A percentile compares a stretch with the other conserved stretches of the same genome.
These are phyloP conservation scores for Enhydra lutris DNA, from an alignment of 2,113 vertebrate species.

Conservation along the genomic window DNA sequence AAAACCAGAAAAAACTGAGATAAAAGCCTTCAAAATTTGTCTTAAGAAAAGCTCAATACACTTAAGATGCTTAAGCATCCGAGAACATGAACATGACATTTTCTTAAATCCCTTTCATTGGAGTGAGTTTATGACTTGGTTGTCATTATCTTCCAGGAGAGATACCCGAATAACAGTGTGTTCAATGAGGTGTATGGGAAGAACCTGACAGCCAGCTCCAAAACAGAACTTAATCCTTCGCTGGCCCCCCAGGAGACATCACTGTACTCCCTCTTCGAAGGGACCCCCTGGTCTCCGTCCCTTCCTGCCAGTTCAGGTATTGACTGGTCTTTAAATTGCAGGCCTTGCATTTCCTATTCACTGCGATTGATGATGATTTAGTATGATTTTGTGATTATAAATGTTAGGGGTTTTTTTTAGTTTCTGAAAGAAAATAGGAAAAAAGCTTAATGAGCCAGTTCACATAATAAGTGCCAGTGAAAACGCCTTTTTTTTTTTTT, in stretches of 20 bases:
- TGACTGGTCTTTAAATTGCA: background rate
- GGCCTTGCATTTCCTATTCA: background rate
- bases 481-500: background rate
- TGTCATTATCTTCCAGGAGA: constrained; percentile 85
- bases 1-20: background rate
- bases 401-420: background rate
- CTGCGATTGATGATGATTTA: background rate
- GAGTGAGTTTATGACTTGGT: background rate
- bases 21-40: background rate
- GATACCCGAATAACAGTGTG: constrained; percentile 93
- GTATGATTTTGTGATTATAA: background rate
- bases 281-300: constrained; percentile 97
- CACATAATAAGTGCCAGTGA: background rate
- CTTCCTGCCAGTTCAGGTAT: constrained; percentile 98
- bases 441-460: background rate
- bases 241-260: constrained; percentile 95
- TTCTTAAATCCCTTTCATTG: background rate
- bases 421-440: background rate
- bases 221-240: constrained; percentile 86
- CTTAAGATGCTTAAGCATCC: background rate
- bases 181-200: constrained; percentile 98
- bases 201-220: constrained; percentile 88
- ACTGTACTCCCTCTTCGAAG: constrained; percentile 97
- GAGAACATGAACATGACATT: background rate
- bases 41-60: background rate